These are phyloP conservation scores for Diabrotica undecimpunctata DNA, from an alignment of 1,140 invertebrate genomes.

Conservation along the genomic window DNA sequence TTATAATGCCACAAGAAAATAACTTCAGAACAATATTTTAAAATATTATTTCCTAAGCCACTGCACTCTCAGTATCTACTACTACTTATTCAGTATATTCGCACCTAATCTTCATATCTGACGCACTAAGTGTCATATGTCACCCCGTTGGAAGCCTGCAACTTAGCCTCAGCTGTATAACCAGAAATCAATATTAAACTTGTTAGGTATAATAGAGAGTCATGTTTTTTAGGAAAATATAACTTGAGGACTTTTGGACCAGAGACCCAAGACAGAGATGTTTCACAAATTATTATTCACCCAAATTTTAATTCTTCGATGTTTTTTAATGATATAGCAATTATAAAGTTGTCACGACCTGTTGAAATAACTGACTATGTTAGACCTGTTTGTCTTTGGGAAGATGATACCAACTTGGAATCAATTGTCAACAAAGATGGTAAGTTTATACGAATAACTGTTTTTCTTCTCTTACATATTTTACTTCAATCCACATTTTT, in stretches of 20 bases:
- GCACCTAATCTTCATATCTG: too few species aligned
- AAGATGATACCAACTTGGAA: slow-evolving; percentile 48
- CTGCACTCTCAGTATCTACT: too few species aligned
- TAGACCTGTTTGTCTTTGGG: slow-evolving; percentile 61
- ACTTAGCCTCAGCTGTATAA: too few species aligned
- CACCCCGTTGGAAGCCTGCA: too few species aligned
- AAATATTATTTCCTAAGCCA: too few species aligned
- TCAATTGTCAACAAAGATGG: slow-evolving; percentile 51
- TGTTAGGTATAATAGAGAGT: too few species aligned
- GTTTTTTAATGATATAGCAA: slow-evolving; percentile 56
- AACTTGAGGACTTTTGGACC: slow-evolving; percentile 50
- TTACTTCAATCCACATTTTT: neutral
- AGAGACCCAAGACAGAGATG: slow-evolving; percentile 43
- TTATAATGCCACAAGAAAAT: too few species aligned
- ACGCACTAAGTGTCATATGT: too few species aligned
- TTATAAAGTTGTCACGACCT: slow-evolving; percentile 51
- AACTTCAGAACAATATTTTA: too few species aligned
- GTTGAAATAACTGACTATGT: slow-evolving; percentile 53
- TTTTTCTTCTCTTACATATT: neutral
- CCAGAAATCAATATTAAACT: too few species aligned
- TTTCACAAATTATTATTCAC: slow-evolving; percentile 53
- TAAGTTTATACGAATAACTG: slow-evolving; percentile 24
- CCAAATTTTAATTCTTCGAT: slow-evolving; percentile 55
- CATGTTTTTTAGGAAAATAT: slow-evolving; percentile 51
- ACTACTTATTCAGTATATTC: too few species aligned